Evolutionary conservation across 2,797 vertebrate genomes (phyloP), one percentile per base, ranked within the genome.

Genomic region (Rachycentron canadum): DNA sequence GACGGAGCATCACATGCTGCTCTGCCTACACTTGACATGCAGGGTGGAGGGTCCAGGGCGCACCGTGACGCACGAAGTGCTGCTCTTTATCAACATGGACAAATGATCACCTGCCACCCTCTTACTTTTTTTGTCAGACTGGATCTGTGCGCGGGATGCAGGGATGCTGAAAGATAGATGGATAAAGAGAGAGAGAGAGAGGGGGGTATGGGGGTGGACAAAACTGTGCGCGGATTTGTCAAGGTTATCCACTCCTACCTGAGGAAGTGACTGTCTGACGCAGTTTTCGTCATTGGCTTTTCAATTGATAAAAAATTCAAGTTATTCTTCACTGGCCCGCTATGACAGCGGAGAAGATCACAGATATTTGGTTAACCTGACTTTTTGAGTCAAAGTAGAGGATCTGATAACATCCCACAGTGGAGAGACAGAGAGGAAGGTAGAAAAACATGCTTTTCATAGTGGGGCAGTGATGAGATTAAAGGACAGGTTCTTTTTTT

Each of bases 221-320:
- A 66, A 69, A 67, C 21, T 36, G 63, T 30, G 74, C 43, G 40
- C 41, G 53, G 60, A 30, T 77, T 78, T 74, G 66, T 87, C 88
- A 93, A 93, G 92, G 92, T 93, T 88, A 92, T 89, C 85, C 81
- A 77, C 85, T 85, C 88, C 82, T 80, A 83, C 82, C 86, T 76
- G 81, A 88, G 82, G 82, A 87, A 67, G 87, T 59, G 53, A 30
- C 16, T 23, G 43, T 71, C 75, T 90, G 89, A 90, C 90, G 88
- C 86, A 69, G 78, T 25, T 77, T 40, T 87, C 85, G 83, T 84
- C 86, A 87, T 57, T 28, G 23, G 23, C 7, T 13, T 38, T 23
- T 68, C 76, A 59, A 25, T 76, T 89, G 73, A 86, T 81, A 55
- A 83, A 81, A 69, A 21, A 58, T 55, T 13, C 3, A 85, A 68